Percentiles rank a stretch among this genome's conserved stretches.
These are phyloP conservation scores for Scaptomyza caliginosa DNA, from an alignment of 2,888 invertebrate genomes.

Conservation along the genomic window DNA sequence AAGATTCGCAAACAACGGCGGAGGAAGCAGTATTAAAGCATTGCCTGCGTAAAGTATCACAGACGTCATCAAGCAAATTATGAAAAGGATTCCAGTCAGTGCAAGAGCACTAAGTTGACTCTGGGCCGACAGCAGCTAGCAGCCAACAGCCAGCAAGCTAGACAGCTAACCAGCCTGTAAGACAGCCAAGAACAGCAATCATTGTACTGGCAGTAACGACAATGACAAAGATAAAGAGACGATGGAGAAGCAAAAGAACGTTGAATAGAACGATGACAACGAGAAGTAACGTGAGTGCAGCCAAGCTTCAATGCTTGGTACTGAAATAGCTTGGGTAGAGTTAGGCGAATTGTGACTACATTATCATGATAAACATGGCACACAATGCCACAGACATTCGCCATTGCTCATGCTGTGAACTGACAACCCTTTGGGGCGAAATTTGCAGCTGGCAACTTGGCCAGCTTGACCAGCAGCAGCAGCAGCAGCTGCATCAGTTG, in stretches of 20 bases:
- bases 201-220: conserved; percentile 56
- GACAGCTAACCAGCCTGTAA: conserved; percentile 3
- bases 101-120: conserved; percentile 38
- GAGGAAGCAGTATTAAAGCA: conserved; percentile 48
- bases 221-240: conserved; percentile 41
- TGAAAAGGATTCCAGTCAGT: conserved; percentile 55
- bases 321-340: conserved; percentile 24
- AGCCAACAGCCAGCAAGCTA: conserved; percentile 19
- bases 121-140: conserved; percentile 25
- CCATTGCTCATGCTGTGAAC: conserved; percentile 43
- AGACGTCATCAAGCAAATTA: conserved; percentile 74
- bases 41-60: conserved; percentile 54
- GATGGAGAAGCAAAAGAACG: conserved; percentile 8
- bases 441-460: conserved; percentile 24
- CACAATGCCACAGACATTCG: conserved; percentile 55
- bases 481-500: conserved; percentile 4
- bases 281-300: conserved; percentile 68
- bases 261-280: conserved; percentile 30
- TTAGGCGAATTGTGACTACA: conserved; percentile 66
- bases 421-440: conserved; percentile 27
- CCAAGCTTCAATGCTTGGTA: conserved; percentile 43
- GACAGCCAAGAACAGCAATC: conserved; percentile 40
- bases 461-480: conserved; percentile 26
- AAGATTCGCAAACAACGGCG: conserved; percentile 46
- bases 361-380: conserved; percentile 71